Evolutionary conservation across 1,140 invertebrate species (phyloP).

Genomic region (Argopecten irradians): DNA sequence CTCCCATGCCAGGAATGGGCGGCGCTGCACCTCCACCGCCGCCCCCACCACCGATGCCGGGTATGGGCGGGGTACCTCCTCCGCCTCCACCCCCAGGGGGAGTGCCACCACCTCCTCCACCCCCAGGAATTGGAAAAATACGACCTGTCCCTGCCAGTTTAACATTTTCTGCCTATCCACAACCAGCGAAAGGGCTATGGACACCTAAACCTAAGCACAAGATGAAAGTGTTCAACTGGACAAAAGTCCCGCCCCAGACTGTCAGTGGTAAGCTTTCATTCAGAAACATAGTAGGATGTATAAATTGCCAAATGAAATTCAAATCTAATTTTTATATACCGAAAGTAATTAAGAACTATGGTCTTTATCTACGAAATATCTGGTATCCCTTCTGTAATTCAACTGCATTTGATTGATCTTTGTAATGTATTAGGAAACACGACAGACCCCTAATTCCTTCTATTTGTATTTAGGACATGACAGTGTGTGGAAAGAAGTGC

Average conservation of each 20-base stretch:
- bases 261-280: conserved; percentile 61
- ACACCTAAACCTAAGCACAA: conserved; percentile 72
- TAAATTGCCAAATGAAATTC: no score
- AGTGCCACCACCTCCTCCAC: conserved; percentile 54
- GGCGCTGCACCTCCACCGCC: conserved; percentile 54
- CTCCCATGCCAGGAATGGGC: conserved; percentile 44
- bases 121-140: conserved; percentile 29
- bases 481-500: conserved; percentile 95
- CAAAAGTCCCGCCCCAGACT: conserved; percentile 68
- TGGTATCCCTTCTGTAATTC: no score
- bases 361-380: no score
- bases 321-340: no score
- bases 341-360: no score
- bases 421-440: not conserved
- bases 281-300: no score
- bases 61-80: conserved; percentile 42
- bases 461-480: conserved; percentile 81
- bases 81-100: conserved; percentile 54
- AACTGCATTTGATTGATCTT: not conserved
- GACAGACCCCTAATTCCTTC: conserved; percentile 23
- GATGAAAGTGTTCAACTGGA: conserved; percentile 76
- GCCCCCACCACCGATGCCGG: conserved; percentile 56
- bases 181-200: conserved; percentile 44
- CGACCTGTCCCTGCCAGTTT: conserved; percentile 36
- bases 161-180: conserved; percentile 37